phyloP scores from a whole-genome alignment of 2,888 invertebrate genomes.

The Drosophila ustulata region DNA sequence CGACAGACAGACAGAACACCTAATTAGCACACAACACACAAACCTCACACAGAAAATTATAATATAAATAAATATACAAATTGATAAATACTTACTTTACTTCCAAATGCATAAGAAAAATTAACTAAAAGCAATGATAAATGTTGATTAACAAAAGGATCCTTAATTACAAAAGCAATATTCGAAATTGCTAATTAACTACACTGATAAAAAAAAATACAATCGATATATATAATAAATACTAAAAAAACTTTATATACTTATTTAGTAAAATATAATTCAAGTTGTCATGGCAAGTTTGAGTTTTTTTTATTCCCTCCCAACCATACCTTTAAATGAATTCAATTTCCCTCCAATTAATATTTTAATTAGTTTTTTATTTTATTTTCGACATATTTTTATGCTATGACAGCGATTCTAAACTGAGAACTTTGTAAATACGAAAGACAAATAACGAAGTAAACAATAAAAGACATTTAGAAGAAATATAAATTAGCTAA shows the following conservation, averaged over 20 bases:
- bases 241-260: not conserved
- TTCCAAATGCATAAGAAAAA: constrained; percentile 44
- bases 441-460: constrained; percentile 62
- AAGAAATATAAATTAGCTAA: constrained; percentile 61
- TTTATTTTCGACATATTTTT: not conserved
- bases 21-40: constrained; percentile 68
- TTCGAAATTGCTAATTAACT: constrained; percentile 39
- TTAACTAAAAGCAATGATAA: constrained; percentile 51
- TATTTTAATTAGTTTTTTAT: not conserved
- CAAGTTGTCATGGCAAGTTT: constrained; percentile 20
- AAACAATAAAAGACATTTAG: constrained; percentile 51
- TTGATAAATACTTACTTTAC: constrained; percentile 34
- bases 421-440: constrained; percentile 60
- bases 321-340: not conserved
- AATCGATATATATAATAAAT: constrained; percentile 4
- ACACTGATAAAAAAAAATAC: constrained; percentile 20
- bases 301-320: not conserved
- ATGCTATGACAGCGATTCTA: constrained; percentile 34
- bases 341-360: constrained; percentile 2
- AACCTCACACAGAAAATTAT: constrained; percentile 69
- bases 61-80: constrained; percentile 45
- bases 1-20: constrained; percentile 32
- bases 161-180: constrained; percentile 58
- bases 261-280: constrained; percentile 6
- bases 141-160: constrained; percentile 40